phyloP scores from a whole-genome alignment of 2,113 vertebrate genomes.

The Zosterops borbonicus region DNA sequence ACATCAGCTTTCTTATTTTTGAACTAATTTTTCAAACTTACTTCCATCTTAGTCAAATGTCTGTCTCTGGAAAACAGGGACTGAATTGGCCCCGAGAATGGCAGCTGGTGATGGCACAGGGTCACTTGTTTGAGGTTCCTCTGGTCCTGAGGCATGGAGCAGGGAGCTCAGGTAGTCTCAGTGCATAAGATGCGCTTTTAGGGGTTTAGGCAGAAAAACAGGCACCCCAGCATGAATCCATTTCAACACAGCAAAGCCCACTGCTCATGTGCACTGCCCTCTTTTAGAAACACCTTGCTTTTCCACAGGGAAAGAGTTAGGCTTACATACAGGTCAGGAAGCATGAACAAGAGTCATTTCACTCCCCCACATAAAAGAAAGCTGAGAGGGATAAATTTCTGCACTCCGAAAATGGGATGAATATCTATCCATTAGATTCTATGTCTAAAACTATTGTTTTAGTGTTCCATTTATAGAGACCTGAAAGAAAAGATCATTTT shows the following conservation, averaged over 20 bases:
- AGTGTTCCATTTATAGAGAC: background rate
- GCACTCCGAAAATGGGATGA: background rate
- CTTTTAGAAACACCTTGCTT: background rate
- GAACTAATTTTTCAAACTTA: background rate
- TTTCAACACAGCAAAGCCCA: background rate
- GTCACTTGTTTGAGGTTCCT: background rate
- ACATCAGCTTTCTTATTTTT: background rate
- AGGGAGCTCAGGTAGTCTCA: background rate
- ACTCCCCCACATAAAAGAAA: background rate
- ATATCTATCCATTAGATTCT: background rate
- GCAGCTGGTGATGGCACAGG: background rate
- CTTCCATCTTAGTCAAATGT: background rate
- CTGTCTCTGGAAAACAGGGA: background rate
- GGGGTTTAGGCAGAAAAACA: background rate
- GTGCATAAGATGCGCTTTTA: background rate
- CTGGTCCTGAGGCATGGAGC: background rate
- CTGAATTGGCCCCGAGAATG: background rate
- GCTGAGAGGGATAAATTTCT: background rate
- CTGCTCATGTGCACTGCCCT: background rate
- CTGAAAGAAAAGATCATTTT: background rate
- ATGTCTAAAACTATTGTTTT: background rate
- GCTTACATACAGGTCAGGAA: background rate
- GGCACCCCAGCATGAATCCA: background rate
- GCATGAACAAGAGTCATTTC: background rate
- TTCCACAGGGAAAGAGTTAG: background rate